Evolutionary conservation across 2,113 vertebrate genomes (phyloP).

Genomic region (Gasterosteus aculeatus): DNA sequence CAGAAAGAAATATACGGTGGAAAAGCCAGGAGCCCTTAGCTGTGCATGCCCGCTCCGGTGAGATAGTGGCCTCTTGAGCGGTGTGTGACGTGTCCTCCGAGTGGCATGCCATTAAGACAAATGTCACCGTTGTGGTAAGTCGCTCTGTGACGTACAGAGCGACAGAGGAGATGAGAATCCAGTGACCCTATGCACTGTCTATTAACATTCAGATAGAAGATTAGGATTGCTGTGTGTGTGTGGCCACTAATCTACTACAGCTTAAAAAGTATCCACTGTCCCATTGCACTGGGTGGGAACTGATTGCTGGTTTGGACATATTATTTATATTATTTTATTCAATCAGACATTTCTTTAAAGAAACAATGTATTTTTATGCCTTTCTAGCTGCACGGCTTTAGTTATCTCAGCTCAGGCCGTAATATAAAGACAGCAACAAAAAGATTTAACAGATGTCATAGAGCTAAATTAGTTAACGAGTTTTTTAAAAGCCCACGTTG

Average conservation of each 20-base stretch:
- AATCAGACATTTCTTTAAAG: slow-evolving; percentile 6
- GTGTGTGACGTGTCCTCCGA: slow-evolving; percentile 58
- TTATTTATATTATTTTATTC: slow-evolving; percentile 38
- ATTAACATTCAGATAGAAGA: slow-evolving; percentile 47
- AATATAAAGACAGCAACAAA: no score
- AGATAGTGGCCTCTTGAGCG: slow-evolving; percentile 62
- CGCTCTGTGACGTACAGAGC: slow-evolving; percentile 41
- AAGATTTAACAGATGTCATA: slow-evolving; percentile 11
- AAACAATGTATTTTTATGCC: slow-evolving; percentile 28
- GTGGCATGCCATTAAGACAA: slow-evolving; percentile 61
- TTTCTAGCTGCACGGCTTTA: background rate
- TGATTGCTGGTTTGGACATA: slow-evolving; percentile 37
- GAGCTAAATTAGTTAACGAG: slow-evolving; percentile 13
- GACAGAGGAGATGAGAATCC: slow-evolving; percentile 28
- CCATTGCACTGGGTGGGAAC: slow-evolving; percentile 24
- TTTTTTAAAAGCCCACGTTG: slow-evolving; percentile 6
- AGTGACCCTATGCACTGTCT: slow-evolving; percentile 1
- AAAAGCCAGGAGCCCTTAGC: slow-evolving; percentile 50
- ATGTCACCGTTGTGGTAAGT: slow-evolving; percentile 42
- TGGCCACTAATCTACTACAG: slow-evolving; percentile 66
- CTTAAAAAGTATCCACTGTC: slow-evolving; percentile 48
- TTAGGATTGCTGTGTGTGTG: slow-evolving; percentile 30
- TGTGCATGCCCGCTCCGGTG: slow-evolving; percentile 53
- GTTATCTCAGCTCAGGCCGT: no score
- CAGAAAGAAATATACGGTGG: slow-evolving; percentile 70